phyloP scores from a whole-genome alignment of 2,888 invertebrate genomes.

The Caradrina kadenii region DNA sequence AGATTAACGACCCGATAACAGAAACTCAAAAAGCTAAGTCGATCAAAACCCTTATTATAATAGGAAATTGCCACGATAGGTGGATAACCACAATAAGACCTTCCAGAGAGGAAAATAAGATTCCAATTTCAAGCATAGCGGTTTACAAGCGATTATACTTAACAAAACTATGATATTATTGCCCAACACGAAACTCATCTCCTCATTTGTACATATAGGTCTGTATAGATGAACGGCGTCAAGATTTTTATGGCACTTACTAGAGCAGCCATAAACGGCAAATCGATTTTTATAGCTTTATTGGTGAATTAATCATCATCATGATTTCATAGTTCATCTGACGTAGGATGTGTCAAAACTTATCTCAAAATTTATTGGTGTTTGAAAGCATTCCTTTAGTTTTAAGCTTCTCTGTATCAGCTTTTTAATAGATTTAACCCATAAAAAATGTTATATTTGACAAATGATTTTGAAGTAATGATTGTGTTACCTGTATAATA shows the following conservation, averaged over 20 bases:
- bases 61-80: background rate
- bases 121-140: background rate
- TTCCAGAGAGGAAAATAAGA: background rate
- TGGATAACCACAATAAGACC: background rate
- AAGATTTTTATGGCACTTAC: conserved; percentile 9
- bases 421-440: conserved; percentile 2
- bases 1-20: no score
- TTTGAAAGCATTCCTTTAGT: conserved; percentile 14
- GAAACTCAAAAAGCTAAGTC: background rate
- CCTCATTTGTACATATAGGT: conserved; percentile 18
- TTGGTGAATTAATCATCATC: conserved; percentile 30
- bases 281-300: conserved; percentile 37
- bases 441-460: background rate
- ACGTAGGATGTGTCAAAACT: conserved; percentile 21
- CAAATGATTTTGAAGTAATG: no score
- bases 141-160: background rate
- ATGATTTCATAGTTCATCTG: conserved; percentile 21
- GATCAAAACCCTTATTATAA: background rate
- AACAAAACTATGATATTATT: conserved; percentile 3
- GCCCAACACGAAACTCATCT: conserved; percentile 12
- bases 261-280: conserved; percentile 26
- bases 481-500: no score
- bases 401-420: background rate
- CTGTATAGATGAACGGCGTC: conserved; percentile 28
- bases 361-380: background rate